Percentiles rank a stretch among this genome's conserved stretches.
Conservation (phyloP, 2,113 vertebrate genomes). For the Diadophis punctatus region DNA sequence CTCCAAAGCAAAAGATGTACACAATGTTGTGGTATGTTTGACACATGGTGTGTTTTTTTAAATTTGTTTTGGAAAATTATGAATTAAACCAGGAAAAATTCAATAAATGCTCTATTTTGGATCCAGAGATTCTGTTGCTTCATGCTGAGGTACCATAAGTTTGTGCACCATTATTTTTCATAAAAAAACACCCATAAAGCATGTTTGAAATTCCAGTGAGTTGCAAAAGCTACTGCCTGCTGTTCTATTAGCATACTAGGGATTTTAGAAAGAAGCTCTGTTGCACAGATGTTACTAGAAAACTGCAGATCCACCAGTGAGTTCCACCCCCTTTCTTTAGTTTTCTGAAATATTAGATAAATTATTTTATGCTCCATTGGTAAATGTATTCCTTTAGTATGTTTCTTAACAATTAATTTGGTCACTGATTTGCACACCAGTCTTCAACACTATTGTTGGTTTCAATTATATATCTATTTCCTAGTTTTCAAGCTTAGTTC, state of each 20-base stretch:
- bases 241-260: neutral
- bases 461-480: neutral
- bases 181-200: neutral
- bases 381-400: neutral
- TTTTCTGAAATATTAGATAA: neutral
- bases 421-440: neutral
- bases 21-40: neutral
- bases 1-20: neutral
- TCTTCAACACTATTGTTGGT: neutral
- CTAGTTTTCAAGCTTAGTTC: neutral
- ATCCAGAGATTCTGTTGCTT: neutral
- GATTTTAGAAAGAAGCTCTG: neutral
- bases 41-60: neutral
- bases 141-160: neutral
- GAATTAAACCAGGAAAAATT: neutral
- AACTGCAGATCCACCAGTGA: neutral
- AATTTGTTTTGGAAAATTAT: neutral
- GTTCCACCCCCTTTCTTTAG: neutral
- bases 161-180: neutral
- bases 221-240: neutral
- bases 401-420: neutral
- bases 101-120: neutral
- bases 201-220: neutral
- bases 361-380: neutral
- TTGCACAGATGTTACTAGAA: neutral